Evolutionary conservation across 92 coral and sea anemone genomes (phyloP).

Genomic region (Palythoa caribaeorum): DNA sequence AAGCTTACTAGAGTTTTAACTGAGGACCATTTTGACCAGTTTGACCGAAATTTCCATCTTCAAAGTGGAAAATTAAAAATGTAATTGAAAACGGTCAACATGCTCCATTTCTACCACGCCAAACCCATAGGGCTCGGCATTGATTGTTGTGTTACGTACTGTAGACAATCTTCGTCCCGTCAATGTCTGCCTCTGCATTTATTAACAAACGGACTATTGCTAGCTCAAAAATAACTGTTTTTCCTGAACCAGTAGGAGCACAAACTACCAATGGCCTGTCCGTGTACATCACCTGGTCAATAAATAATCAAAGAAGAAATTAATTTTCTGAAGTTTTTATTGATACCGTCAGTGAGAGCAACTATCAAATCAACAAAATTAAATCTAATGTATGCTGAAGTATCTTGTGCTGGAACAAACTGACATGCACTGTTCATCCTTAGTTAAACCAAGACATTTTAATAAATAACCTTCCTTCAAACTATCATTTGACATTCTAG

Average conservation of each 20-base stretch:
- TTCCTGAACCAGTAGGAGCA: constrained; percentile 99
- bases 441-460: too few relatives aligned
- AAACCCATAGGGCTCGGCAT: background rate
- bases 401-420: too few relatives aligned
- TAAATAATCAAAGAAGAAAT: background rate
- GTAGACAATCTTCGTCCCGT: constrained; percentile 83
- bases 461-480: too few relatives aligned
- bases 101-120: too few relatives aligned
- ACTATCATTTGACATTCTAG: background rate
- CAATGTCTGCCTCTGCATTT: constrained; percentile 64
- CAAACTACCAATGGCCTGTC: constrained; percentile 96
- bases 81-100: too few relatives aligned
- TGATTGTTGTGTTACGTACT: constrained; percentile 67
- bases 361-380: background rate
- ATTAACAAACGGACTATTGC: constrained; percentile 93
- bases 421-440: too few relatives aligned
- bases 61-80: too few relatives aligned
- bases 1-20: too few relatives aligned
- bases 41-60: too few relatives aligned
- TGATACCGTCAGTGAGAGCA: too few relatives aligned
- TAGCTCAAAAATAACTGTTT: constrained; percentile 95
- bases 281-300: constrained; percentile 88
- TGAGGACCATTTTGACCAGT: too few relatives aligned
- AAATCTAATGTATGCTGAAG: background rate
- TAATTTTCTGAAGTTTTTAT: background rate